Evolutionary conservation across 2,888 invertebrate species (phyloP), one percentile per base, ranked within the genome.

Genomic region (Crossocerus cetratus): DNA sequence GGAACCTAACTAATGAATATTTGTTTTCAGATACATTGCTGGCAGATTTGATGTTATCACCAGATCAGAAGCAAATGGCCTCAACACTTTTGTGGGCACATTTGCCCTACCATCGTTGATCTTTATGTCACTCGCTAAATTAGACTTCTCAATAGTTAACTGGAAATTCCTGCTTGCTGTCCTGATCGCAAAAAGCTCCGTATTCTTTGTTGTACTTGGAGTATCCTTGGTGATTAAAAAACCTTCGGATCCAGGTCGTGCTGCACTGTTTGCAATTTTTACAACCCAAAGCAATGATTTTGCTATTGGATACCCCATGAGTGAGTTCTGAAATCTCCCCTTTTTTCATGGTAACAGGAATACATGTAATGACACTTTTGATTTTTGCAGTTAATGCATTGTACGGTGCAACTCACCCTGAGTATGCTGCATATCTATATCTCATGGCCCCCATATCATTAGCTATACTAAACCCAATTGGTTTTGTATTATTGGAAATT

Each of bases 221-320:
- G 92, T 98, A 32, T 95, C 96, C 2, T 86, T 97, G 73, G 89
- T 98, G 55, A 94, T 97, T 54, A 93, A 94, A n/a, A 93, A 95
- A 86, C 97, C 97, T 4, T 88, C 95, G 18, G 95, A 97, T 90
- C 93, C 95, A 78, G 96, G 96, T 2, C 93, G 95, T 85, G 96
- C 97, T 56, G 98, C 98, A 14, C 92, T 99, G 70, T 96, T 96
- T 92, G 97, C 96, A 18, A 98, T 99, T 86, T 98, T 98, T 90
- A 96, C 96, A 83, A 98, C 98, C 0, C 98, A 98, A 89, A 98
- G 98, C 89, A 99, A 99, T 92, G 99, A 99, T 91, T 98, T 99
- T 91, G 98, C 99, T 20, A 94, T 99, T 83, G 98, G 98, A 74
- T 98, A 95, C 91, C 98, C 99, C 4, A 97, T 98, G 83, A 95